These are phyloP conservation scores for Chroicocephalus ridibundus DNA, from an alignment of 2,113 vertebrate species.

Conservation along the genomic window DNA sequence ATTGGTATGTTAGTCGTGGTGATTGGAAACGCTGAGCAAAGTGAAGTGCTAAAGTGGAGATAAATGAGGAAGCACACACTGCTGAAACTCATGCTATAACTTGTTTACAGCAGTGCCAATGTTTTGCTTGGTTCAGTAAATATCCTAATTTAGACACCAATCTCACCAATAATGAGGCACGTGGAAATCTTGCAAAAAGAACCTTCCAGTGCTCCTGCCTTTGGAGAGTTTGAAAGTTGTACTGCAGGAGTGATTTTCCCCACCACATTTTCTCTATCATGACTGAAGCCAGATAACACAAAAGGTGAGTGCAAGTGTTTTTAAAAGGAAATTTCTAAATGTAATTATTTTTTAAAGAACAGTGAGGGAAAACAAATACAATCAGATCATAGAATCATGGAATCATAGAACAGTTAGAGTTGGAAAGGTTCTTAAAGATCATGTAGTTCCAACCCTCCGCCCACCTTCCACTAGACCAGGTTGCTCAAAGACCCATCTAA, in stretches of 20 bases:
- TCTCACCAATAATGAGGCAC: neutral
- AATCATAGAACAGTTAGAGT: neutral
- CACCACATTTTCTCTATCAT: neutral
- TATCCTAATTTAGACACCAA: neutral
- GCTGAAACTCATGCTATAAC: neutral
- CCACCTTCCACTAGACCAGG: neutral
- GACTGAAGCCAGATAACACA: neutral
- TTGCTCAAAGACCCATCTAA: neutral
- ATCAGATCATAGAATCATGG: neutral
- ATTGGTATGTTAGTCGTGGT: neutral
- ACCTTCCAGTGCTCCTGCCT: neutral
- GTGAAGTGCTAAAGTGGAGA: neutral
- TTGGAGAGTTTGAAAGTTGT: neutral
- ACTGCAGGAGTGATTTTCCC: neutral
- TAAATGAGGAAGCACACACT: neutral
- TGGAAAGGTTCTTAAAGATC: neutral
- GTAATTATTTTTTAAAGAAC: slow-evolving; percentile 8
- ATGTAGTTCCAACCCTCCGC: neutral
- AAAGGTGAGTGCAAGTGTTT: neutral
- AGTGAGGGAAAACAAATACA: neutral
- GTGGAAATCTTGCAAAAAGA: neutral
- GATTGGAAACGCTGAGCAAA: neutral
- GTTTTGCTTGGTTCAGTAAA: neutral
- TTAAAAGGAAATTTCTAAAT: neutral
- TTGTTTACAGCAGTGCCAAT: neutral